Evolutionary conservation across 2,797 vertebrate genomes (phyloP).

Genomic region (Lepilemur ruficaudatus): DNA sequence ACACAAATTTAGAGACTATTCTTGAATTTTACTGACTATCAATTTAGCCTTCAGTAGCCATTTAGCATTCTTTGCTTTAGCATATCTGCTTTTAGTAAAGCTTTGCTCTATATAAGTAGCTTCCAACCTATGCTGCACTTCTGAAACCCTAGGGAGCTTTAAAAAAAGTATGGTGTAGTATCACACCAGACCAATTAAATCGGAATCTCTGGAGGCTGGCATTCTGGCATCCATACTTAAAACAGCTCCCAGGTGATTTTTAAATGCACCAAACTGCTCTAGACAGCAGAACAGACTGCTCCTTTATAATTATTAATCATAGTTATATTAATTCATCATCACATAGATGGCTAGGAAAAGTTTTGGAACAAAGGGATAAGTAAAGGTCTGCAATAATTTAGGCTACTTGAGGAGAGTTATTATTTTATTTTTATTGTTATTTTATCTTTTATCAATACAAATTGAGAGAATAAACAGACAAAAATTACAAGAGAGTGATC

Average conservation of each 20-base stretch:
- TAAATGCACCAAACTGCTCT: background rate
- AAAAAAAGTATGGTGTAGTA: background rate
- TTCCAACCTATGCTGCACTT: background rate
- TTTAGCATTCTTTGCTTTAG: background rate
- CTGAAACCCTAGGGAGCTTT: background rate
- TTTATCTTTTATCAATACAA: background rate
- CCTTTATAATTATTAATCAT: conserved; percentile 1
- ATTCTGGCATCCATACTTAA: conserved; percentile 19
- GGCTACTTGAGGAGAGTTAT: background rate
- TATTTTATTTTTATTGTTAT: background rate
- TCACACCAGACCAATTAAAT: conserved; percentile 52
- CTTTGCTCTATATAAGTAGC: background rate
- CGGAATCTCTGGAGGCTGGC: background rate
- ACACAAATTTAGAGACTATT: background rate
- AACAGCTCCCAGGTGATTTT: background rate
- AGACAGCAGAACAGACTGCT: background rate
- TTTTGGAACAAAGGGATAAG: background rate
- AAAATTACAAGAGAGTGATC: background rate
- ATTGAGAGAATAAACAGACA: background rate
- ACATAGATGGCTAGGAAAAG: background rate
- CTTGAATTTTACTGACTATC: conserved; percentile 8
- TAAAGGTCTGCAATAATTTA: background rate
- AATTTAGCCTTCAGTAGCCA: background rate
- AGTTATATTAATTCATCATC: background rate
- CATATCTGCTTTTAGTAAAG: background rate